phyloP scores from a whole-genome alignment of 2,888 invertebrate species.

The Ommatoiulus sabulosus region DNA sequence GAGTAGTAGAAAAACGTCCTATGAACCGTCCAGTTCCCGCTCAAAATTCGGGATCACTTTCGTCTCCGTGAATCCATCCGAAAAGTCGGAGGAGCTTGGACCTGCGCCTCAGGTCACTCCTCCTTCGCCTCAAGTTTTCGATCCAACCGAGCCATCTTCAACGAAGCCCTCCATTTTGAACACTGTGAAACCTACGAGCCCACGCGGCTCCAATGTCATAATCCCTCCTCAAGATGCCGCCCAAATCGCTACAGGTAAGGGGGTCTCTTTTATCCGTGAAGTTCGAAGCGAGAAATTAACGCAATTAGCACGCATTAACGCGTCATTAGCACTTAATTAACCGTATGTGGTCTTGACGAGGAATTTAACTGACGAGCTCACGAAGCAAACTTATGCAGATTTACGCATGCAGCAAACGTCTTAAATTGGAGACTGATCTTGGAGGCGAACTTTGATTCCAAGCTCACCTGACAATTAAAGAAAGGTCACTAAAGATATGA shows the following conservation, averaged over 20 bases:
- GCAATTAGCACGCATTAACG: too few species aligned
- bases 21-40: conserved; percentile 20
- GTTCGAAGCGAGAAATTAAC: too few species aligned
- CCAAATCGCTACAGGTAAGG: conserved; percentile 42
- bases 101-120: neutral
- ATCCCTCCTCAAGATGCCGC: conserved; percentile 53
- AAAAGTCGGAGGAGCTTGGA: neutral
- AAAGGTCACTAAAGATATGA: too few species aligned
- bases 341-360: too few species aligned
- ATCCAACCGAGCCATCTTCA: conserved; percentile 20
- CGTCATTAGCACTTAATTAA: too few species aligned
- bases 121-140: neutral
- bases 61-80: conserved; percentile 44
- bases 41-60: neutral
- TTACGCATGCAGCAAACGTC: too few species aligned
- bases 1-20: conserved; percentile 10
- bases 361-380: too few species aligned
- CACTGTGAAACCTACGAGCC: neutral
- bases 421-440: too few species aligned
- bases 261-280: too few species aligned
- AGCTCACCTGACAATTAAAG: too few species aligned
- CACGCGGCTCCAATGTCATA: neutral
- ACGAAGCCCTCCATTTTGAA: neutral
- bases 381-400: too few species aligned
- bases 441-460: too few species aligned